These are phyloP conservation scores for Protonibea diacanthus DNA, from an alignment of 2,797 vertebrate species.

Conservation along the genomic window DNA sequence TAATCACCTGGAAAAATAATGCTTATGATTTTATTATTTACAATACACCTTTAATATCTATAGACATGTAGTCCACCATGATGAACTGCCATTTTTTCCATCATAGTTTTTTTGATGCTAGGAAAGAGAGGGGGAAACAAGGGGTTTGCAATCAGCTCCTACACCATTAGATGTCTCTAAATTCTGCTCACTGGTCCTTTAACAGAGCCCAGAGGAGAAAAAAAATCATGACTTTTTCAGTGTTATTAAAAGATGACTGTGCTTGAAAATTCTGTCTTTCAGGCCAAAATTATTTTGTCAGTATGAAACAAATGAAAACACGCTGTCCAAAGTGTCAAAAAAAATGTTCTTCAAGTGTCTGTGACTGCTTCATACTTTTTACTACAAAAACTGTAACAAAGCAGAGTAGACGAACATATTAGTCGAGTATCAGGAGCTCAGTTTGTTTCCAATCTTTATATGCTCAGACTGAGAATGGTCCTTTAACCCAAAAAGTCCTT, in stretches of 20 bases:
- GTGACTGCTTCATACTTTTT: neutral
- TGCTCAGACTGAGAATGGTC: neutral
- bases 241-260: conserved; percentile 15
- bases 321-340: conserved; percentile 5
- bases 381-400: neutral
- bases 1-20: too few species aligned
- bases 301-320: conserved; percentile 21
- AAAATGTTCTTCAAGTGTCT: conserved; percentile 27
- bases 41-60: too few species aligned
- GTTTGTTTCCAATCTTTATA: neutral
- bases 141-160: too few species aligned
- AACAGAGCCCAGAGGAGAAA: conserved; percentile 1
- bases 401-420: neutral
- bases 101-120: too few species aligned
- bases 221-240: conserved; percentile 13
- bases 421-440: neutral
- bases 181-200: too few species aligned
- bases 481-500: conserved; percentile 21
- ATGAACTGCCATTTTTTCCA: too few species aligned
- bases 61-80: too few species aligned
- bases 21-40: too few species aligned
- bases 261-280: neutral
- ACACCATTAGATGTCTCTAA: too few species aligned
- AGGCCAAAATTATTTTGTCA: conserved; percentile 24
- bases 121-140: too few species aligned